Base-by-base conservation (phyloP, 2,113 vertebrate genomes). In the Arvicanthis niloticus region DNA sequence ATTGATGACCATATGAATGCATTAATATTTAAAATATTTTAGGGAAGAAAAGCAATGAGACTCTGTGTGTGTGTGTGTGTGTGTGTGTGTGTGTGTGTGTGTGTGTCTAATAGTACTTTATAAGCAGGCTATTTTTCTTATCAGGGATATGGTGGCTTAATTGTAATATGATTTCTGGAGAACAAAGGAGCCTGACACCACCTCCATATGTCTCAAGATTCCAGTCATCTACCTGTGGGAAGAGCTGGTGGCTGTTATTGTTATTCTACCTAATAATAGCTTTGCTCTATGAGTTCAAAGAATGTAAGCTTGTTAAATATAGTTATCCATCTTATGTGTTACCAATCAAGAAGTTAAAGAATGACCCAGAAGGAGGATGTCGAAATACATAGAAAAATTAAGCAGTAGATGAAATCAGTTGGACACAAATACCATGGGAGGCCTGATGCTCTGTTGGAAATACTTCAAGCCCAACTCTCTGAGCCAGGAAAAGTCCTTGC, bases 91-190 rank as follows among this genome's bases (percentile, higher is more conserved):
- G 40, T 80, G 51, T 1, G 48, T 51, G 48, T 51, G 48, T 94
- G 73, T 91, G 82, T 26, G 40, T 81, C 40, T 1, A 89, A 51
- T 88, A 62, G 67, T 88, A 87, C 77, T 96, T 91, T 51, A 91
- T 3, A 13, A 67, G 26, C 6, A 65, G 29, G 15, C 40, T 91
- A 26, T 8, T 85, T 96, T 94, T 84, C 37, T 86, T 68, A 77
- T 7, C 3, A 84, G 42, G 13, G 16, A 51, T 3, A 12, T 67
- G 16, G 42, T 89, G 60, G 78, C 24, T 92, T 90, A 72, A 73
- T 76, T 93, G 12, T 65, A 7, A 90, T 88, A 45, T n/a, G 19
- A 92, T 62, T 94, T 88, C 42, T 86, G 3, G 45, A 73, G 7
- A 73, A 78, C 8, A 92, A 60, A 45, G 8, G 26, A 85, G 19